phyloP scores from a whole-genome alignment of 2,888 invertebrate genomes.

The Drosophila lutescens region DNA sequence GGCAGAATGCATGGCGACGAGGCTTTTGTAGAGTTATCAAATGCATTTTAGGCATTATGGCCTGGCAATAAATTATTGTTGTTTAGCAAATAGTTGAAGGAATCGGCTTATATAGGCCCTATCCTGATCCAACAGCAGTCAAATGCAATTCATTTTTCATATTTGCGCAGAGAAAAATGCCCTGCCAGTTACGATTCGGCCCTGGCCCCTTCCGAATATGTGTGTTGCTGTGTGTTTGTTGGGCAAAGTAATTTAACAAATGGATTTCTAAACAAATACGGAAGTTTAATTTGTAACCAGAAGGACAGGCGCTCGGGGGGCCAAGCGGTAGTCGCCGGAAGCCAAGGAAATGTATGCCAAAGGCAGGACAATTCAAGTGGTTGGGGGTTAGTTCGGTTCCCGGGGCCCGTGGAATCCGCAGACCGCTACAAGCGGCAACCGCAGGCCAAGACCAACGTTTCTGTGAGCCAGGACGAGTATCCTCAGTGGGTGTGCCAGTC shows the following conservation, averaged over 20 bases:
- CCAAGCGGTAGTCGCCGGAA: constrained; percentile 48
- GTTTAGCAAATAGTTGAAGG: constrained; percentile 58
- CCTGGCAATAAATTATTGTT: constrained; percentile 69
- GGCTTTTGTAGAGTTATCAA: constrained; percentile 72
- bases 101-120: constrained; percentile 62
- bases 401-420: constrained; percentile 48
- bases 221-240: constrained; percentile 28
- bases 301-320: constrained; percentile 59
- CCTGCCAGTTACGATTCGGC: neutral
- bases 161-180: constrained; percentile 51
- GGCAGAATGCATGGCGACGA: constrained; percentile 5
- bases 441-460: constrained; percentile 67
- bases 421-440: constrained; percentile 72
- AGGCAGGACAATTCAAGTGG: constrained; percentile 56
- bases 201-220: neutral
- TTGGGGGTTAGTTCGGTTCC: constrained; percentile 3
- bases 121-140: constrained; percentile 31
- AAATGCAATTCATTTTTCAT: constrained; percentile 77
- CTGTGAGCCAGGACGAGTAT: constrained; percentile 20
- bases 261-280: constrained; percentile 81
- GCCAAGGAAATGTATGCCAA: constrained; percentile 75
- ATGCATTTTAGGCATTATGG: constrained; percentile 74
- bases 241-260: constrained; percentile 80
- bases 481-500: constrained; percentile 29
- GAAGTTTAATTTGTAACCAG: constrained; percentile 78